Conservation (phyloP, 2,888 invertebrate genomes). For the Thera obeliscata region DNA sequence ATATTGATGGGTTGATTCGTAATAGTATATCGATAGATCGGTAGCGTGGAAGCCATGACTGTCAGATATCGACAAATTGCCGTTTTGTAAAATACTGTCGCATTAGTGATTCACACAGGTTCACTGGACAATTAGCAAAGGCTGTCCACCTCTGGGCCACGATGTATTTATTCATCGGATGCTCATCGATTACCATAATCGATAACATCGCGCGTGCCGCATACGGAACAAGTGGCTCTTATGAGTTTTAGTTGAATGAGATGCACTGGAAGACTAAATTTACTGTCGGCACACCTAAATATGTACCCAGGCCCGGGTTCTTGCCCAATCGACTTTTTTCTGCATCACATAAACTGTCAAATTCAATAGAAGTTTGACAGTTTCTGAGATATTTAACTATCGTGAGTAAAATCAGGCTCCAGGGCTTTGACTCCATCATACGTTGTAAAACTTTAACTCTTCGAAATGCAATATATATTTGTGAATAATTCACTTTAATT, state of each 20-base stretch:
- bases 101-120: conserved; percentile 80
- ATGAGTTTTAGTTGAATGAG: conserved; percentile 66
- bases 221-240: conserved; percentile 71
- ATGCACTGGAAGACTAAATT: conserved; percentile 56
- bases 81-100: conserved; percentile 66
- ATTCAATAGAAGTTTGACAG: too few species aligned
- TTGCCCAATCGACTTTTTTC: too few species aligned
- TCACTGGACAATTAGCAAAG: conserved; percentile 83
- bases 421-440: too few species aligned
- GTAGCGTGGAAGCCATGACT: conserved; percentile 42
- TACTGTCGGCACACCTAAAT: conserved; percentile 39
- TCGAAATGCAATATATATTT: too few species aligned
- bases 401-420: too few species aligned
- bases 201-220: conserved; percentile 79
- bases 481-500: too few species aligned
- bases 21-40: conserved; percentile 42
- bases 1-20: conserved; percentile 13
- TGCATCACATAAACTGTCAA: too few species aligned
- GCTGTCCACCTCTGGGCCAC: conserved; percentile 81
- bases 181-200: conserved; percentile 83
- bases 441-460: too few species aligned
- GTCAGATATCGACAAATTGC: conserved; percentile 56
- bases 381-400: too few species aligned
- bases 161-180: conserved; percentile 83
- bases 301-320: too few species aligned